phyloP scores from a whole-genome alignment of 1,140 invertebrate species.

The Nasonia longicornis region DNA sequence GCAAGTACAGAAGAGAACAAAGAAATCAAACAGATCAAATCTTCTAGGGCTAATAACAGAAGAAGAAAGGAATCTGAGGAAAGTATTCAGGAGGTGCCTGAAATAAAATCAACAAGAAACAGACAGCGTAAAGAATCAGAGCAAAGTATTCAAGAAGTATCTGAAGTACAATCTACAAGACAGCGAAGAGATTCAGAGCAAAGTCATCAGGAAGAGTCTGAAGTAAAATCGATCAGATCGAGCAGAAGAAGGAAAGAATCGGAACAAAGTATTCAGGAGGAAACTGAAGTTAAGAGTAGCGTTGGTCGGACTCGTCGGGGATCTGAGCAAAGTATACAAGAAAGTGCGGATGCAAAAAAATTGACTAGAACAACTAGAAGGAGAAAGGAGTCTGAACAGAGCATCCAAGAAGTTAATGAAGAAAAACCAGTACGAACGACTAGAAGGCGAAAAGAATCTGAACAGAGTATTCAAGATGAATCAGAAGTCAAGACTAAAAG shows the following conservation, averaged over 20 bases:
- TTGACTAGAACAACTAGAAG: not conserved
- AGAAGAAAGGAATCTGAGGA: slow-evolving; percentile 12
- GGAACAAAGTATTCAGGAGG: slow-evolving; percentile 38
- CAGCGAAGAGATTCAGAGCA: slow-evolving; percentile 17
- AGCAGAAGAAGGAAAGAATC: slow-evolving; percentile 19
- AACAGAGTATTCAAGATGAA: slow-evolving; percentile 12
- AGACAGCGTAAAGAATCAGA: not conserved
- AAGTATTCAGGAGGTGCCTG: not conserved
- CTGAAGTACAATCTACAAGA: not conserved
- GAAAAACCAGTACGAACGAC: not conserved
- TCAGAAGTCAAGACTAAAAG: not conserved
- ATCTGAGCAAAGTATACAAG: slow-evolving; percentile 38
- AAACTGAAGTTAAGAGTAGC: slow-evolving; percentile 25
- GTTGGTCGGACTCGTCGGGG: not conserved
- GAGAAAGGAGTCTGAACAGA: slow-evolving; percentile 36
- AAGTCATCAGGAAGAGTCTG: slow-evolving; percentile 6
- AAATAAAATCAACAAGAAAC: not conserved
- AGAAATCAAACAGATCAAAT: not conserved
- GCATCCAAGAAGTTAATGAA: not conserved
- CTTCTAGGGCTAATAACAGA: not conserved
- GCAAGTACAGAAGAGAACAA: not conserved
- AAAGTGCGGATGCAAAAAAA: slow-evolving; percentile 17
- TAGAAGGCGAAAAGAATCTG: slow-evolving; percentile 15
- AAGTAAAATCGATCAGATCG: not conserved
- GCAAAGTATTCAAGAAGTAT: slow-evolving; percentile 25